A percentile compares a stretch with the other conserved stretches of the same genome.
phyloP scores from a whole-genome alignment of 2,113 vertebrate genomes.

The Nyctereutes procyonoides region DNA sequence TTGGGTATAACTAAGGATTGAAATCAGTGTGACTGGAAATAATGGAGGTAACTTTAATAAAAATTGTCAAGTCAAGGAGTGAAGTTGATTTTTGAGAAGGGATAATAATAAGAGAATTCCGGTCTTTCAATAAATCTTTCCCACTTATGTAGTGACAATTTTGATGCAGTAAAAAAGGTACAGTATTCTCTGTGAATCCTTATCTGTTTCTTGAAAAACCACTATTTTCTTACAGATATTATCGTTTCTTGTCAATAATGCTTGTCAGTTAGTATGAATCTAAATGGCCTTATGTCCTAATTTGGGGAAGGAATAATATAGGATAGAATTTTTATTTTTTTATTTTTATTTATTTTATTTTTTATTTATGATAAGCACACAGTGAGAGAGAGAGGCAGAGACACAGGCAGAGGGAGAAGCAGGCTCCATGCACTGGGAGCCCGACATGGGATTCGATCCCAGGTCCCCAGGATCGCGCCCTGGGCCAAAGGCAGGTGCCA shows the following conservation, averaged over 20 bases:
- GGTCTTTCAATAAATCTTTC: background rate
- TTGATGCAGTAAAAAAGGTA: background rate
- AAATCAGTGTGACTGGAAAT: background rate
- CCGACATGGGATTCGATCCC: no score
- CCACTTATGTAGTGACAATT: background rate
- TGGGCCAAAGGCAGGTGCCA: no score
- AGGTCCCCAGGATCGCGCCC: no score
- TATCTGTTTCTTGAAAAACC: background rate
- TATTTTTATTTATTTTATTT: no score
- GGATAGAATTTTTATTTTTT: background rate
- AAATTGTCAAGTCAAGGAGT: background rate
- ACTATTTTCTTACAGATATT: background rate
- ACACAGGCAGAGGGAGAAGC: no score
- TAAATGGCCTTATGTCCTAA: constrained; percentile 5
- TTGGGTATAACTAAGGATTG: background rate
- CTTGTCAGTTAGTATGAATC: background rate
- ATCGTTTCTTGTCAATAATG: background rate
- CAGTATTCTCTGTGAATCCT: background rate
- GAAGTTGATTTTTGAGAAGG: constrained; percentile 41
- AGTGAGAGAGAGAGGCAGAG: no score
- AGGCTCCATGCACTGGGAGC: no score
- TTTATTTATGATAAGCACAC: no score
- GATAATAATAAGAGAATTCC: background rate
- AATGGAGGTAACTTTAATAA: constrained; percentile 31
- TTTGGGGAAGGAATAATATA: background rate